These are phyloP conservation scores for Sinonovacula constricta DNA, from an alignment of 1,140 invertebrate genomes.

Conservation along the genomic window DNA sequence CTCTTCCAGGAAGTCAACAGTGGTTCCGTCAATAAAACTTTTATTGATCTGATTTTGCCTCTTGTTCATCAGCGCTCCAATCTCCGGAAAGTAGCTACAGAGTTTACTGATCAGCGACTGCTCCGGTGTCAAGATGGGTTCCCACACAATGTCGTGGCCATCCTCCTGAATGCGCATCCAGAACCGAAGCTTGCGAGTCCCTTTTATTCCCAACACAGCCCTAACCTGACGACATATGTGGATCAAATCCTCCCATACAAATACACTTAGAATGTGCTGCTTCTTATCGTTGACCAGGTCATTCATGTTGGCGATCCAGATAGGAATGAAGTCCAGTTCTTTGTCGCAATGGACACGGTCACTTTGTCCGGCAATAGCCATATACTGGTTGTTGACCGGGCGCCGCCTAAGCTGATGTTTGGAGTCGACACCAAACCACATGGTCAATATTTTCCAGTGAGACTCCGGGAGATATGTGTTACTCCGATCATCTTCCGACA, in stretches of 20 bases:
- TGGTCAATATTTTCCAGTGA: conserved; percentile 7
- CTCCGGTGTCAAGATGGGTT: conserved; percentile 1
- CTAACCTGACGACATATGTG: conserved; percentile 28
- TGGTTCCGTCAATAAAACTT: too few relatives aligned
- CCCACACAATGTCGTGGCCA: neutral
- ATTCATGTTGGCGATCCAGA: neutral
- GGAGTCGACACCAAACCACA: conserved; percentile 6
- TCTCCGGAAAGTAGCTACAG: neutral
- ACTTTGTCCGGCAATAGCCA: neutral
- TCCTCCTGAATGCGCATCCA: conserved; percentile 28
- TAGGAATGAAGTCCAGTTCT: conserved; percentile 14
- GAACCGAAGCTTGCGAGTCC: neutral
- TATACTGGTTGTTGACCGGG: conserved; percentile 4
- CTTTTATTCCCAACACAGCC: conserved; percentile 8
- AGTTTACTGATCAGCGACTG: conserved; percentile 13
- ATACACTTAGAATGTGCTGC: neutral
- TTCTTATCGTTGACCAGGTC: neutral
- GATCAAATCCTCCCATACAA: conserved; percentile 38
- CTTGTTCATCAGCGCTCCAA: neutral
- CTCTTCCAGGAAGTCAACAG: too few relatives aligned
- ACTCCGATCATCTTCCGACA: conserved; percentile 3
- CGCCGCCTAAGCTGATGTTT: conserved; percentile 9
- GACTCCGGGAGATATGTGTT: conserved; percentile 11
- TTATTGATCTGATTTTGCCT: neutral
- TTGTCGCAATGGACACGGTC: conserved; percentile 1